Percentiles rank a stretch among this genome's conserved stretches.
Evolutionary conservation across 2,113 vertebrate genomes (phyloP).

Genomic region (Procavia capensis): DNA sequence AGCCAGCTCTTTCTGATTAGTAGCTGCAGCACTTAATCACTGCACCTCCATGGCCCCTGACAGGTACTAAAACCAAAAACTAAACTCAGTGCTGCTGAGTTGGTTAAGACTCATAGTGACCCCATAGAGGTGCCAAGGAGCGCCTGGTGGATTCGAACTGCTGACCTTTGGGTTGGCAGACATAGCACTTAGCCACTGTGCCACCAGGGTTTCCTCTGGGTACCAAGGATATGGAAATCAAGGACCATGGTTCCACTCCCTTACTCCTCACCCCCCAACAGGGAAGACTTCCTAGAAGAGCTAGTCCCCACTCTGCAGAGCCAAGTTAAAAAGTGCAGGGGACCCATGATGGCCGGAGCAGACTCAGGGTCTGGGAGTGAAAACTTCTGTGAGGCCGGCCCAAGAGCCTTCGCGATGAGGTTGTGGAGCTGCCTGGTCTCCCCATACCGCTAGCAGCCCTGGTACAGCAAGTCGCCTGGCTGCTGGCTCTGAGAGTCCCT

Average conservation of each 20-base stretch:
- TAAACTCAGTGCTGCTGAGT: no score
- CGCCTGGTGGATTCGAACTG: no score
- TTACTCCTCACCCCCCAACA: not conserved
- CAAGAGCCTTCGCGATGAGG: fast-evolving
- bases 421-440: not conserved
- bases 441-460: not conserved
- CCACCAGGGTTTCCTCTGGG: no score
- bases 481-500: not conserved
- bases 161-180: no score
- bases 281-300: not conserved
- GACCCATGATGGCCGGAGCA: fast-evolving
- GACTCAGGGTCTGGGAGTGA: not conserved
- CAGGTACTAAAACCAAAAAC: no score
- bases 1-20: no score
- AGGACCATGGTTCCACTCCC: not conserved
- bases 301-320: fast-evolving
- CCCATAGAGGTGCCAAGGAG: no score
- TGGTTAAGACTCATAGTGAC: no score
- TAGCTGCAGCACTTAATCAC: no score
- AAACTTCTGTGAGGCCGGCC: fast-evolving
- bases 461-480: fast-evolving
- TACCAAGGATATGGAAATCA: not conserved
- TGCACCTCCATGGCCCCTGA: no score
- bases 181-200: no score
- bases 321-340: not conserved